Conservation (phyloP, 1,140 invertebrate genomes). For the Oscheius sp. region DNA sequence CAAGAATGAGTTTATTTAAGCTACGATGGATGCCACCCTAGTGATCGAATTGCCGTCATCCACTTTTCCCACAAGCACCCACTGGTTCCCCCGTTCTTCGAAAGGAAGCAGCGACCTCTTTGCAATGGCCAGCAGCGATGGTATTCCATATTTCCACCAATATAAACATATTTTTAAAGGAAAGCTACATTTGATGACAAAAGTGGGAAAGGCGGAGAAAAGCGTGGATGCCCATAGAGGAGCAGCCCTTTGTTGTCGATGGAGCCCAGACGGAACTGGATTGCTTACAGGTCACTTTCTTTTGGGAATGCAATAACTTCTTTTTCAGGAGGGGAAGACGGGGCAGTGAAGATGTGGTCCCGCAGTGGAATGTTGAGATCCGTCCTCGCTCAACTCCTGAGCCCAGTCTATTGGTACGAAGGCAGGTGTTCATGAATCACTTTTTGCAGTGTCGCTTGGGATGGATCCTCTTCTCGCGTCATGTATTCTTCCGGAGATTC, state of each 20-base stretch:
- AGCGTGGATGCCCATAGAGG: slow-evolving; percentile 85
- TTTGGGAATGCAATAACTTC: neutral
- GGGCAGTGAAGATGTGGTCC: slow-evolving; percentile 92
- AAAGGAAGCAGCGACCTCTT: slow-evolving; percentile 77
- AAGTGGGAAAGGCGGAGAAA: slow-evolving; percentile 85
- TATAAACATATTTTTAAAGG: slow-evolving; percentile 63
- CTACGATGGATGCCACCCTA: slow-evolving; percentile 73
- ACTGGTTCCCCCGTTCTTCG: slow-evolving; percentile 74
- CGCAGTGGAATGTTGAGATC: slow-evolving; percentile 88
- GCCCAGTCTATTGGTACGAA: slow-evolving; percentile 75
- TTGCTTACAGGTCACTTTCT: slow-evolving; percentile 74
- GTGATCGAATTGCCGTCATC: slow-evolving; percentile 73
- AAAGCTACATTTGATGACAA: slow-evolving; percentile 83
- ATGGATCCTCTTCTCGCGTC: slow-evolving; percentile 61
- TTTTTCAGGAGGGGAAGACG: slow-evolving; percentile 86
- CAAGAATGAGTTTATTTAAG: slow-evolving; percentile 61
- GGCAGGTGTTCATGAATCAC: slow-evolving; percentile 72
- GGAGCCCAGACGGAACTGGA: slow-evolving; percentile 88
- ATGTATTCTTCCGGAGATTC: slow-evolving; percentile 79
- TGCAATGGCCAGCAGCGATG: slow-evolving; percentile 83
- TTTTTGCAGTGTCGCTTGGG: slow-evolving; percentile 20
- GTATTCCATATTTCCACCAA: slow-evolving; percentile 60
- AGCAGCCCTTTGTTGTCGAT: slow-evolving; percentile 74
- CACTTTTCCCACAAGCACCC: slow-evolving; percentile 81
- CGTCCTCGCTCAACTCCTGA: slow-evolving; percentile 76